A percentile compares a stretch with the other conserved stretches of the same genome.
Conservation (phyloP, 1,140 invertebrate species). For the Muscidifurax raptorellus region DNA sequence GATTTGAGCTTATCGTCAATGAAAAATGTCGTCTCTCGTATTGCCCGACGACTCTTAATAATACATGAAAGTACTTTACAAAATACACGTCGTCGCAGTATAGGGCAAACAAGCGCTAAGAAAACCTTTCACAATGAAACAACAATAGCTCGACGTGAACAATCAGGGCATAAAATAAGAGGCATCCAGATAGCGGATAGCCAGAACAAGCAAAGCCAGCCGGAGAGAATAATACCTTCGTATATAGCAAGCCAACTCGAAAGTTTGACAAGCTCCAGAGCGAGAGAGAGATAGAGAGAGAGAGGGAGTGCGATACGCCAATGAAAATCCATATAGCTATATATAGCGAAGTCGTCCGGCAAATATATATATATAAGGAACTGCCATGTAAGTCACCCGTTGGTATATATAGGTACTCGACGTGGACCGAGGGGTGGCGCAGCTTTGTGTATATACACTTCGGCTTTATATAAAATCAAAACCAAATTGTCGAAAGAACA, state of each 20-base stretch:
- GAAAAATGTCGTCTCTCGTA: too few species aligned
- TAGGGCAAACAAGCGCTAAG: neutral
- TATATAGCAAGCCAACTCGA: neutral
- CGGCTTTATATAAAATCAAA: conserved; percentile 14
- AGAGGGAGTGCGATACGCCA: neutral
- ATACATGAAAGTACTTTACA: neutral
- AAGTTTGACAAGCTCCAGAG: conserved; percentile 1
- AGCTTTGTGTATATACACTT: neutral
- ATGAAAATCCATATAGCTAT: neutral
- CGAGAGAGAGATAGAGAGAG: too few species aligned
- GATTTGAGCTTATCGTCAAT: neutral
- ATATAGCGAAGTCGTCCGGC: neutral
- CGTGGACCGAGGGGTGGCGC: neutral
- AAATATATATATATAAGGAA: neutral
- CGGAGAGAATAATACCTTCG: neutral
- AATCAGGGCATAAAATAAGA: neutral
- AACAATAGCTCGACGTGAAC: neutral
- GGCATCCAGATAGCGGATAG: neutral
- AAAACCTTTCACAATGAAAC: neutral
- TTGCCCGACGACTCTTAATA: neutral
- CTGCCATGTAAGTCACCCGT: neutral
- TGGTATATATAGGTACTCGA: neutral
- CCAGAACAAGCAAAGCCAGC: neutral
- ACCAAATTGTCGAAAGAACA: conserved; percentile 36
- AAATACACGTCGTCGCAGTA: neutral